phyloP scores from a whole-genome alignment of 2,113 vertebrate genomes.

The Chitala chitala region DNA sequence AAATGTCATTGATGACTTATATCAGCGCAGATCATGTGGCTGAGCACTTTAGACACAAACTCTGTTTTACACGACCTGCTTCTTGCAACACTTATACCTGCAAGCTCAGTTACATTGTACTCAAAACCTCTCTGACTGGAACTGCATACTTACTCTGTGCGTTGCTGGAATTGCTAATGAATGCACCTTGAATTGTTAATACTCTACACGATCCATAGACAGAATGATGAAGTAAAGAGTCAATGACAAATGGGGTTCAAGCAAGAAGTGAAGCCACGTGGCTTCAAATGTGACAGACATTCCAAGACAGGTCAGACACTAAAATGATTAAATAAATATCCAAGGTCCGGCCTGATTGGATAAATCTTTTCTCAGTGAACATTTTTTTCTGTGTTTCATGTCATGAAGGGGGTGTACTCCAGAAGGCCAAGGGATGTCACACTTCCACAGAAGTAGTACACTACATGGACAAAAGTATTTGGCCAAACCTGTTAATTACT shows the following conservation, averaged over 20 bases:
- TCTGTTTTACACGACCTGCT: neutral
- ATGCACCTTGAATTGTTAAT: slow-evolving; percentile 27
- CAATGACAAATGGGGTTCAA: neutral
- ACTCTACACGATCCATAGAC: slow-evolving; percentile 24
- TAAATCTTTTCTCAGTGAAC: neutral
- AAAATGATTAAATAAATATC: neutral
- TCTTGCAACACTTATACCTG: slow-evolving; percentile 22
- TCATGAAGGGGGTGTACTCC: too few relatives aligned
- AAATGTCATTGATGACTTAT: too few relatives aligned
- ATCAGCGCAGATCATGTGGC: too few relatives aligned
- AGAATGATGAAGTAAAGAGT: neutral
- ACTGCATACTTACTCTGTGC: slow-evolving; percentile 29
- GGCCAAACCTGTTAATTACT: too few relatives aligned
- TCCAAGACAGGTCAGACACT: neutral
- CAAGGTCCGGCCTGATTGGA: neutral
- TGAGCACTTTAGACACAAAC: slow-evolving; percentile 26
- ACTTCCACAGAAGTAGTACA: too few relatives aligned
- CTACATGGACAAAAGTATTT: too few relatives aligned
- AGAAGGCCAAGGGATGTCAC: too few relatives aligned
- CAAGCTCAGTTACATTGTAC: slow-evolving; percentile 26
- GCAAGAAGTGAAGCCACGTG: too few relatives aligned
- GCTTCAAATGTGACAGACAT: too few relatives aligned
- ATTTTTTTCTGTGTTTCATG: too few relatives aligned
- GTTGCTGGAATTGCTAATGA: slow-evolving; percentile 21
- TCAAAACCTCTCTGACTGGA: slow-evolving; percentile 30